Conservation (phyloP, 2,888 invertebrate species). For the Amphipoea lucens region DNA sequence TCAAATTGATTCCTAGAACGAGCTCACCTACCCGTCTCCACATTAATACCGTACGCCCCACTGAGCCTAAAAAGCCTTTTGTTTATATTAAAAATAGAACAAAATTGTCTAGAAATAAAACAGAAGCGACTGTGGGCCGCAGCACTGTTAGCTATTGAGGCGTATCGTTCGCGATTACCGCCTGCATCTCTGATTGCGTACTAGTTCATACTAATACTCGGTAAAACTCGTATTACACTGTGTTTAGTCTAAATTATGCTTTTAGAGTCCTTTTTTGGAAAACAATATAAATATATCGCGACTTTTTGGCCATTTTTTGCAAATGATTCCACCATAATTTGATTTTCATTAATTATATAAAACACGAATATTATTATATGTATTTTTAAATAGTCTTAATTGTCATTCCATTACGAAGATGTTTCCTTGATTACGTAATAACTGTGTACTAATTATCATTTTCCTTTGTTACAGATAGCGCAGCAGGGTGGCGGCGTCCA, state of each 20-base stretch:
- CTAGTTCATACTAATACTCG: constrained; percentile 52
- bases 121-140: constrained; percentile 60
- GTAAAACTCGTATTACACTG: constrained; percentile 12
- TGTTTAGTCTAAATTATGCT: not conserved
- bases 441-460: constrained; percentile 34
- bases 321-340: not conserved
- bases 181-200: constrained; percentile 68
- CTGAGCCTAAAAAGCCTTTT: constrained; percentile 14
- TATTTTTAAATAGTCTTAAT: not conserved
- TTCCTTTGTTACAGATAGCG: constrained; percentile 82
- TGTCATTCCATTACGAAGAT: not conserved
- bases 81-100: constrained; percentile 46
- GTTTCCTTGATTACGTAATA: not conserved
- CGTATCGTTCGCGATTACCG: constrained; percentile 74
- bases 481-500: constrained; percentile 89
- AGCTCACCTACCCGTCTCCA: not conserved
- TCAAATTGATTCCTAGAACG: not conserved
- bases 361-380: too few species aligned
- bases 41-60: constrained; percentile 25
- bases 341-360: not conserved
- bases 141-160: constrained; percentile 82
- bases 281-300: not conserved
- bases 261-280: not conserved
- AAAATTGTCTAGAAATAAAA: constrained; percentile 61
- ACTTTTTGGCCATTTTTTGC: not conserved